Evolutionary conservation across 2,888 invertebrate species (phyloP).

Genomic region (Congeria kusceri): DNA sequence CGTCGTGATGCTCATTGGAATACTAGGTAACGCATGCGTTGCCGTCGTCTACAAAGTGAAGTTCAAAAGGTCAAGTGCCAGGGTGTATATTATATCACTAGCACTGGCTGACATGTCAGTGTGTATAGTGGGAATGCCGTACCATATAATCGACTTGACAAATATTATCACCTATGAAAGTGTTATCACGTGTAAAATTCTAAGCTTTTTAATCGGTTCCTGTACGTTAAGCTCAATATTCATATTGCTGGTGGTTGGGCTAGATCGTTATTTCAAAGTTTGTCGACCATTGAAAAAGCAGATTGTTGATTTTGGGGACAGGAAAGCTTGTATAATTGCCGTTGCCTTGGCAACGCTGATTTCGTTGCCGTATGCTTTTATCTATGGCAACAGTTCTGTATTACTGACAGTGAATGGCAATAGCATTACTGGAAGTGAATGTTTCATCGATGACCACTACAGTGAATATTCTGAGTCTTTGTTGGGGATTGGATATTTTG

Average conservation of each 20-base stretch:
- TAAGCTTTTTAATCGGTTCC: slow-evolving; percentile 52
- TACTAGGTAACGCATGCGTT: slow-evolving; percentile 55
- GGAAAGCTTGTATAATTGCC: slow-evolving; percentile 58
- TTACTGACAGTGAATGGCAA: slow-evolving; percentile 42
- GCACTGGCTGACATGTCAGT: slow-evolving; percentile 53
- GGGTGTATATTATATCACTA: slow-evolving; percentile 59
- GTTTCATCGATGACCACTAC: slow-evolving; percentile 67
- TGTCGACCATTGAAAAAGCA: slow-evolving; percentile 72
- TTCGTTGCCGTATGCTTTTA: slow-evolving; percentile 65
- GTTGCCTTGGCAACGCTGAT: slow-evolving; percentile 50
- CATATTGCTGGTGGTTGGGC: slow-evolving; percentile 56
- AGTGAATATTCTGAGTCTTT: slow-evolving; percentile 10
- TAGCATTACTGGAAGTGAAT: slow-evolving; percentile 63
- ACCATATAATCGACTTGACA: slow-evolving; percentile 54
- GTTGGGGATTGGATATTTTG: slow-evolving; percentile 65
- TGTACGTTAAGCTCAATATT: slow-evolving; percentile 54
- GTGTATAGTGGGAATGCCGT: slow-evolving; percentile 62
- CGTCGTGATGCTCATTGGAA: slow-evolving; percentile 43
- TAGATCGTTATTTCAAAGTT: slow-evolving; percentile 71
- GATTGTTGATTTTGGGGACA: slow-evolving; percentile 62
- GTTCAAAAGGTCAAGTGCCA: slow-evolving; percentile 52
- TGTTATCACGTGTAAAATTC: slow-evolving; percentile 38
- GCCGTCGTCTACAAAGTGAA: slow-evolving; percentile 53
- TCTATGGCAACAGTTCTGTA: slow-evolving; percentile 70
- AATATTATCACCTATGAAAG: slow-evolving; percentile 39